phyloP scores from a whole-genome alignment of 2,888 invertebrate genomes.

The Macrosoma leucophasiata region DNA sequence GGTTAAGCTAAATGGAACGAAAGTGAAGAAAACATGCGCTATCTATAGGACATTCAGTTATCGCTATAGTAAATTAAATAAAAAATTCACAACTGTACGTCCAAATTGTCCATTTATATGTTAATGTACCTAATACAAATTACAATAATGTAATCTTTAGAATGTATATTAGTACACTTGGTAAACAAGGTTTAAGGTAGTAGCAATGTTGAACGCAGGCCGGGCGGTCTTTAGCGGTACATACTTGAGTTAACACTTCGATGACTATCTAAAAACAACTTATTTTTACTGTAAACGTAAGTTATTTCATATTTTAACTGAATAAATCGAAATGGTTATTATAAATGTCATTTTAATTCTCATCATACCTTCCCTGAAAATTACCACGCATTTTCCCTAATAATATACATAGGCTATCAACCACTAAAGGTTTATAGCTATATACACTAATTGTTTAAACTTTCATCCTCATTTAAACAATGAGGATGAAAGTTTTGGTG shows the following conservation, averaged over 20 bases:
- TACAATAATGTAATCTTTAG: slow-evolving; percentile 73
- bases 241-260: slow-evolving; percentile 51
- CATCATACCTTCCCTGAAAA: neutral
- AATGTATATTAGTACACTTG: slow-evolving; percentile 62
- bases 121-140: slow-evolving; percentile 73
- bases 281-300: slow-evolving; percentile 75
- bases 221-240: slow-evolving; percentile 50
- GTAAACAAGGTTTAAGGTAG: slow-evolving; percentile 51
- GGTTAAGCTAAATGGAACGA: slow-evolving; percentile 52
- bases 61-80: slow-evolving; percentile 54
- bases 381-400: neutral
- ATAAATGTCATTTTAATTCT: slow-evolving; percentile 40
- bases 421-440: neutral
- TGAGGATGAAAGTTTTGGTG: too few relatives aligned
- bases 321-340: slow-evolving; percentile 75
- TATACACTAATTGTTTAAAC: too few relatives aligned
- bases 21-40: slow-evolving; percentile 53
- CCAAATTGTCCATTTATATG: slow-evolving; percentile 76
- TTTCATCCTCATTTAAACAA: too few relatives aligned
- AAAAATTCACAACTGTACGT: slow-evolving; percentile 71
- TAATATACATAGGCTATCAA: neutral
- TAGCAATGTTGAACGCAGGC: slow-evolving; percentile 41
- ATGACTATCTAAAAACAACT: slow-evolving; percentile 67
- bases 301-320: slow-evolving; percentile 76
- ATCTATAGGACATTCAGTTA: slow-evolving; percentile 48